Evolutionary conservation across 2,113 vertebrate genomes (phyloP).

Genomic region (Calidris pugnax): DNA sequence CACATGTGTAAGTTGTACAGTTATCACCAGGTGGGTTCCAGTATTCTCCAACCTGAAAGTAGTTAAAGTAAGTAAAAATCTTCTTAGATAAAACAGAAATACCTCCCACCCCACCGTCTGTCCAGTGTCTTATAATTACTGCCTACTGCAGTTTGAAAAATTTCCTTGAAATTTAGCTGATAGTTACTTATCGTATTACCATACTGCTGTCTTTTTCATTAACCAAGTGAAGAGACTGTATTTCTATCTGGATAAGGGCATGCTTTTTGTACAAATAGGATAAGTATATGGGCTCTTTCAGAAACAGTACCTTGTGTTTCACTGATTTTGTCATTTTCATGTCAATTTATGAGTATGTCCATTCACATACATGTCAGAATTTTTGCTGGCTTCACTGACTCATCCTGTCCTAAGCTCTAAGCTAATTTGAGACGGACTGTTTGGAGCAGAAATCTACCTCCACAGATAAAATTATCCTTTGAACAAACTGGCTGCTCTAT

Average conservation of each 20-base stretch:
- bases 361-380: neutral
- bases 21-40: conserved; percentile 49
- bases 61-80: neutral
- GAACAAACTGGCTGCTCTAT: neutral
- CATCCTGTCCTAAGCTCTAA: neutral
- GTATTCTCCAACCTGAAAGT: conserved; percentile 64
- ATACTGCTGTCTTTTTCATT: neutral
- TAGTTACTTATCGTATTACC: neutral
- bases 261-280: neutral
- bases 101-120: neutral
- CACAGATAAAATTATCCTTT: neutral
- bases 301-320: neutral
- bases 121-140: neutral
- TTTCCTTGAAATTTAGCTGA: neutral
- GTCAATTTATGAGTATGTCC: neutral
- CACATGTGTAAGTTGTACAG: conserved; percentile 69
- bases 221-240: neutral
- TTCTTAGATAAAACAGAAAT: neutral
- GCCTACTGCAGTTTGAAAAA: neutral
- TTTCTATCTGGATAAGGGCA: neutral
- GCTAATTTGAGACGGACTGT: neutral
- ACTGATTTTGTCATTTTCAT: neutral
- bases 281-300: neutral
- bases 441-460: neutral
- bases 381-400: neutral